A percentile compares a stretch with the other conserved stretches of the same genome.
Evolutionary conservation across 2,113 vertebrate species (phyloP).

Genomic region (Semicossyphus pulcher): DNA sequence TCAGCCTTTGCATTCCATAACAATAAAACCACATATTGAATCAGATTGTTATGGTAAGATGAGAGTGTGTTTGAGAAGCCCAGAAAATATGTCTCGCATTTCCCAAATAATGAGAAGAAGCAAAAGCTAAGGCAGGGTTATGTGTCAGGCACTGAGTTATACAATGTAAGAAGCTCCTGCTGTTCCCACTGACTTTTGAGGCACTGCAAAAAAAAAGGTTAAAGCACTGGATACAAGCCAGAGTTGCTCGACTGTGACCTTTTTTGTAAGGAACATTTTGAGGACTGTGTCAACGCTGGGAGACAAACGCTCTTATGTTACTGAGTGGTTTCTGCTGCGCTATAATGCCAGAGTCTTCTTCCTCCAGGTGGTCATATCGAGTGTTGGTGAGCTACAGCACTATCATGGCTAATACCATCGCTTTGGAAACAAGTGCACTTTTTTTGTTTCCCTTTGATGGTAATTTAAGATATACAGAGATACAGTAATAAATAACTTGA

Average conservation of each 20-base stretch:
- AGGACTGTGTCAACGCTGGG: constrained; percentile 2
- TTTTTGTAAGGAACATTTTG: constrained; percentile 29
- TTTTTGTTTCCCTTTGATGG: not conserved
- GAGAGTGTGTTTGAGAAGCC: constrained; percentile 66
- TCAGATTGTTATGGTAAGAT: constrained; percentile 74
- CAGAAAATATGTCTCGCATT: constrained; percentile 73
- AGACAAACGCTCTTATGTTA: constrained; percentile 5
- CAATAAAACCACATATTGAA: constrained; percentile 70
- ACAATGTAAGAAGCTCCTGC: constrained; percentile 35
- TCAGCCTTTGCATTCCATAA: constrained; percentile 52
- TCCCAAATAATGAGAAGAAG: constrained; percentile 64
- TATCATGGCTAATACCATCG: not conserved
- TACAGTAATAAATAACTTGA: too few relatives aligned
- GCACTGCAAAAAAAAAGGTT: not conserved
- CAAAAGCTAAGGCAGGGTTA: constrained; percentile 20
- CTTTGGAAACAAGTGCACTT: not conserved
- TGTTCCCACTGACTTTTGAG: constrained; percentile 30
- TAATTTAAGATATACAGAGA: too few relatives aligned
- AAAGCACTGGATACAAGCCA: constrained; percentile 27
- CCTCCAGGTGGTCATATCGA: not conserved
- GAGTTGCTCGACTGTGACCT: constrained; percentile 38
- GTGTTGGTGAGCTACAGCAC: not conserved
- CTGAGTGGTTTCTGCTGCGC: not conserved
- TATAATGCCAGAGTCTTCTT: not conserved
- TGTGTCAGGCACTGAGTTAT: constrained; percentile 54